Percentiles rank a stretch among this genome's conserved stretches.
Evolutionary conservation across 1,140 invertebrate genomes (phyloP).

Genomic region (Drosophila micromelanica): DNA sequence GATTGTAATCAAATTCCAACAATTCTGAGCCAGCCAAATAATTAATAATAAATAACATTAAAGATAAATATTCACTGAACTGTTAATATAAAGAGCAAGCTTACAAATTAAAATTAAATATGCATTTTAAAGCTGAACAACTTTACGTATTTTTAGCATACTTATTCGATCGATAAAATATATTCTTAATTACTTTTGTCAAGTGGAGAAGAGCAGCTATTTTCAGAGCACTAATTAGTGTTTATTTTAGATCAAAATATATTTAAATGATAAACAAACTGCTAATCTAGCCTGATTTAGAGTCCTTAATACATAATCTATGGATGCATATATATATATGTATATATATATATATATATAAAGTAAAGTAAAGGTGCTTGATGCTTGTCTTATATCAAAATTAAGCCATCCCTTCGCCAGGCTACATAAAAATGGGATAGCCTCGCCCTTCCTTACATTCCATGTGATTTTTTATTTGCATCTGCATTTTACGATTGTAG

Average conservation of each 20-base stretch:
- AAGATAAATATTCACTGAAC: background rate
- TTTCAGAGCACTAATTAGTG: too few species aligned
- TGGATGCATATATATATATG: background rate
- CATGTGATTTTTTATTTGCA: slow-evolving; percentile 18
- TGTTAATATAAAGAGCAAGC: background rate
- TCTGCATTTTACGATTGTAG: slow-evolving; percentile 22
- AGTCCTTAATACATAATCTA: too few species aligned
- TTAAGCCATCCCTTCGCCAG: too few species aligned
- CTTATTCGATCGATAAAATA: slow-evolving; percentile 5
- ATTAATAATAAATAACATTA: background rate
- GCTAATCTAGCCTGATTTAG: too few species aligned
- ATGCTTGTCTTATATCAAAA: background rate
- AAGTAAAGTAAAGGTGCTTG: too few species aligned
- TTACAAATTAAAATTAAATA: background rate
- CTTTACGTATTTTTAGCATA: slow-evolving; percentile 1
- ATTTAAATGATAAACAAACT: too few species aligned
- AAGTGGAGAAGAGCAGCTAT: too few species aligned
- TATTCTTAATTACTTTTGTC: too few species aligned
- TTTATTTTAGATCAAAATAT: too few species aligned
- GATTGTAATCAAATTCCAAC: too few species aligned
- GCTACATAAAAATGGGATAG: background rate
- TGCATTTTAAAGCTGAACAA: background rate
- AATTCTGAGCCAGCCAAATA: background rate
- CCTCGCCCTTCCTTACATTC: background rate
- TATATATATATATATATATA: background rate